These are phyloP conservation scores for Phrynocephalus vlangalii DNA, from an alignment of 2,797 vertebrate genomes.

Conservation along the genomic window DNA sequence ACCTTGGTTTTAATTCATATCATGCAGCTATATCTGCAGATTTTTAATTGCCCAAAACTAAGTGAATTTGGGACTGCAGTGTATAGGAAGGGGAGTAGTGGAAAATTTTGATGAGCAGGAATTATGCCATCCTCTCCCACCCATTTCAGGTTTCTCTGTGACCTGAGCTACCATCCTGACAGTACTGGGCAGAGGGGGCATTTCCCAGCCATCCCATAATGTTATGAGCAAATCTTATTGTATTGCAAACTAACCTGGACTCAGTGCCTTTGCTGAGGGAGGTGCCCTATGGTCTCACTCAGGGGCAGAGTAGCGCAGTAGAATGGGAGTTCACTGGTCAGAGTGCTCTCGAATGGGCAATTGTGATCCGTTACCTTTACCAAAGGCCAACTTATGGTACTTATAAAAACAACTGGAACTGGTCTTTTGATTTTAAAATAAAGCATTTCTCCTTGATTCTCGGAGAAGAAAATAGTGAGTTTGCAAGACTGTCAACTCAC, in stretches of 20 bases:
- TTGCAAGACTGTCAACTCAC: too few relatives aligned
- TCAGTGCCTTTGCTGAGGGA: too few relatives aligned
- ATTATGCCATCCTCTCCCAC: neutral
- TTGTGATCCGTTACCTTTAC: too few relatives aligned
- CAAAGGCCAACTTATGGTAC: too few relatives aligned
- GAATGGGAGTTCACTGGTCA: too few relatives aligned
- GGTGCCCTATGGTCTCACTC: too few relatives aligned
- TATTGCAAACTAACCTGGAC: neutral
- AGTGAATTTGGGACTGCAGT: neutral
- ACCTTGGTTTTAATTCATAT: neutral
- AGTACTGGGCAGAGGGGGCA: neutral
- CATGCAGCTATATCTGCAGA: neutral
- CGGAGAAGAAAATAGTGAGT: too few relatives aligned
- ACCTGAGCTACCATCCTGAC: neutral
- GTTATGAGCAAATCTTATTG: neutral
- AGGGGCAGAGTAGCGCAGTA: too few relatives aligned
- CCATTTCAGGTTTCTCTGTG: neutral
- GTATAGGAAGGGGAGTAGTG: neutral
- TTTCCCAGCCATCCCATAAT: neutral
- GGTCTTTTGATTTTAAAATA: too few relatives aligned
- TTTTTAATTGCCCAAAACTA: neutral
- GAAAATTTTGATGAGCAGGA: neutral
- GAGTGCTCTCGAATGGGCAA: too few relatives aligned
- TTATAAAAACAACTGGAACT: too few relatives aligned
- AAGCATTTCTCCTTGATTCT: too few relatives aligned